Percentiles rank a stretch among this genome's conserved stretches.
Evolutionary conservation across 2,797 vertebrate species (phyloP).

Genomic region (Chaunax sp.): DNA sequence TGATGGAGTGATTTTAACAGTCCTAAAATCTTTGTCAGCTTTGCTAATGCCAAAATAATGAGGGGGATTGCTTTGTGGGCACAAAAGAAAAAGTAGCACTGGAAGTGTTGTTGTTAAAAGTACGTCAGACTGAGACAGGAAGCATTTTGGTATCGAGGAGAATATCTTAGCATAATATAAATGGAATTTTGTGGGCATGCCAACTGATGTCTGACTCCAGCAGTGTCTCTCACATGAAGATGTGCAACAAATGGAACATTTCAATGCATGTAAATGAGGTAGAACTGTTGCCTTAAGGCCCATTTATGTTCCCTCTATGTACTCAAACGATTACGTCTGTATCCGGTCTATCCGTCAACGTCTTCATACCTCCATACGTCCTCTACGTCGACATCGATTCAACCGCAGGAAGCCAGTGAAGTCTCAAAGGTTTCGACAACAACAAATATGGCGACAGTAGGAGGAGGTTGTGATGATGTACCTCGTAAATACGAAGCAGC

Average conservation of each 20-base stretch:
- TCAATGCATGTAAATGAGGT: slow-evolving; percentile 41
- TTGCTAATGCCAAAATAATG: slow-evolving; percentile 56
- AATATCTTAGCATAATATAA: slow-evolving; percentile 22
- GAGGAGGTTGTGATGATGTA: no score
- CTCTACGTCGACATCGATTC: no score
- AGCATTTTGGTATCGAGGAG: slow-evolving; percentile 29
- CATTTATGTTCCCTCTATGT: no score
- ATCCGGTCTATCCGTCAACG: no score
- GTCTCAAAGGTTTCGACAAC: no score
- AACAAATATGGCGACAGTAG: no score
- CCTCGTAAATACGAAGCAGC: no score
- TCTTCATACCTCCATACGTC: no score
- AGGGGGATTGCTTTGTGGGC: slow-evolving; percentile 40
- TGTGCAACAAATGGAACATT: slow-evolving; percentile 59
- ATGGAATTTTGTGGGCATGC: slow-evolving; percentile 25
- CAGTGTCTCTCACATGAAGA: slow-evolving; percentile 40
- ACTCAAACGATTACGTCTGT: no score
- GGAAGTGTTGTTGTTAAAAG: slow-evolving; percentile 18
- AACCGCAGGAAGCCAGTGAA: no score
- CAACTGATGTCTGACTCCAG: slow-evolving; percentile 28
- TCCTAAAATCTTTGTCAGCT: slow-evolving; percentile 62
- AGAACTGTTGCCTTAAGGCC: no score
- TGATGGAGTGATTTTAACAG: slow-evolving; percentile 56
- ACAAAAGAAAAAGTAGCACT: slow-evolving; percentile 38
- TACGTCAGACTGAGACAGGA: slow-evolving; percentile 18